Evolutionary conservation across 2,113 vertebrate species (phyloP), one percentile per base, ranked within the genome.

Genomic region (Psittacus erithacus): DNA sequence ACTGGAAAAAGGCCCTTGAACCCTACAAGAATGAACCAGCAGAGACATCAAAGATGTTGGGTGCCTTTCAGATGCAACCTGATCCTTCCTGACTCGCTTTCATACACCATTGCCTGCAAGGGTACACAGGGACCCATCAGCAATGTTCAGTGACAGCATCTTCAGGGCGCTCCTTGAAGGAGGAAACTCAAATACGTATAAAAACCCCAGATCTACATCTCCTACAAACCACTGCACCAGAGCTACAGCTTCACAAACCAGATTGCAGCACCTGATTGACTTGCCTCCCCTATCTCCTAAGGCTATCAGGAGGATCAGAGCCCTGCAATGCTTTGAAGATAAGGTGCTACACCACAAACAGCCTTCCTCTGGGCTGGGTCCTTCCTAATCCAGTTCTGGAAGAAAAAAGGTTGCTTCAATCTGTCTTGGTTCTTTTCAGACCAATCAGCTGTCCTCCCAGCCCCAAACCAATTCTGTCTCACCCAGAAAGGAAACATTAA

Each of bases 401-500:
- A 60, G 6, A 82, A 41, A 75, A 76, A 75, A 68, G 13, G 71
- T 49, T 59, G 53, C 77, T 83, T 80, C 17, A 0, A 50, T 60
- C n/a, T 23, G 2, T 43, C 82, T 81, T 2, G 14, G 28, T 70
- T 80, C 12, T 57, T 92, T 39, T 82, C 6, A 69, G 92, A 52
- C 31, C 43, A 69, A 19, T 20, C 11, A 88, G 10, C 6, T 29
- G 43, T 7, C 75, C 44, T 68, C 29, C 24, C 28, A 53, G n/a
- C 22, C 64, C 55, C 83, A 41, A 80, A 62, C 35, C 53, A 39
- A 71, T 75, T 91, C 28, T 23, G 92, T 18, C 27, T 60, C 76
- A 49, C 65, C 91, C 50, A 13, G 47, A 92, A 96, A 86, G 17
- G 74, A 82, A 93, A 87, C 49, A 80, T 82, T 81, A 73, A 89